These are phyloP conservation scores for Saccopteryx leptura DNA, from an alignment of 2,113 vertebrate species.

Conservation along the genomic window DNA sequence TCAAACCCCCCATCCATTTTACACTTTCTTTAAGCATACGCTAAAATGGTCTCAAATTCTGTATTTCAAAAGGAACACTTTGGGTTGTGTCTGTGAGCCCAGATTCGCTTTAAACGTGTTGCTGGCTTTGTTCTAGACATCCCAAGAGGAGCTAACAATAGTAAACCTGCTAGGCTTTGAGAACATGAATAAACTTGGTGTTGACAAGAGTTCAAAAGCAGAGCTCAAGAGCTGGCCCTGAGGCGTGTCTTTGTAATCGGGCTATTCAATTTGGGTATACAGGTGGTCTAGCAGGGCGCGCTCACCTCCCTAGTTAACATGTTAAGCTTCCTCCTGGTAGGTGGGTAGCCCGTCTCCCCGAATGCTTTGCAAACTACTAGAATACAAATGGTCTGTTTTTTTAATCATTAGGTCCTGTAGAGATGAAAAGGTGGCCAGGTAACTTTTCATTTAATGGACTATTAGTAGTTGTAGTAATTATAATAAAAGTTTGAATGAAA, in stretches of 20 bases:
- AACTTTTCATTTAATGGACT: slow-evolving; percentile 73
- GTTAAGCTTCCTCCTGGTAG: slow-evolving; percentile 87
- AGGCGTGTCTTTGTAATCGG: slow-evolving; percentile 91
- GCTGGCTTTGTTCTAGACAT: slow-evolving; percentile 88
- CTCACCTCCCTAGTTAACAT: slow-evolving; percentile 89
- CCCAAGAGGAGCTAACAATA: slow-evolving; percentile 88
- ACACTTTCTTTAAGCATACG: slow-evolving; percentile 78
- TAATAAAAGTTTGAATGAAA: slow-evolving; percentile 62
- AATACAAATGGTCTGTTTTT: slow-evolving; percentile 88
- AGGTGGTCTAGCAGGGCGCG: slow-evolving; percentile 89
- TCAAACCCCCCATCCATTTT: slow-evolving; percentile 72
- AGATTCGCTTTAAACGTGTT: slow-evolving; percentile 84
- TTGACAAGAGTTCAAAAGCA: slow-evolving; percentile 91
- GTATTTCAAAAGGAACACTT: slow-evolving; percentile 79
- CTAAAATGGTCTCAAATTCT: slow-evolving; percentile 81
- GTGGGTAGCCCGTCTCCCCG: slow-evolving; percentile 74
- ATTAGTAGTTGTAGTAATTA: slow-evolving; percentile 76
- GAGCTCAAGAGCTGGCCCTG: slow-evolving; percentile 87
- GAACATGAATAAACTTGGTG: slow-evolving; percentile 90
- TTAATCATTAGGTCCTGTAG: slow-evolving; percentile 83
- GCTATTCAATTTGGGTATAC: slow-evolving; percentile 90
- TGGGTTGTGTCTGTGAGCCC: slow-evolving; percentile 55
- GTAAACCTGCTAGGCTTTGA: slow-evolving; percentile 88
- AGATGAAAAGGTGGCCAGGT: slow-evolving; percentile 73
- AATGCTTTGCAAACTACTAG: slow-evolving; percentile 84